Conservation (phyloP, 2,888 invertebrate species). For the Hemaris fuciformis region DNA sequence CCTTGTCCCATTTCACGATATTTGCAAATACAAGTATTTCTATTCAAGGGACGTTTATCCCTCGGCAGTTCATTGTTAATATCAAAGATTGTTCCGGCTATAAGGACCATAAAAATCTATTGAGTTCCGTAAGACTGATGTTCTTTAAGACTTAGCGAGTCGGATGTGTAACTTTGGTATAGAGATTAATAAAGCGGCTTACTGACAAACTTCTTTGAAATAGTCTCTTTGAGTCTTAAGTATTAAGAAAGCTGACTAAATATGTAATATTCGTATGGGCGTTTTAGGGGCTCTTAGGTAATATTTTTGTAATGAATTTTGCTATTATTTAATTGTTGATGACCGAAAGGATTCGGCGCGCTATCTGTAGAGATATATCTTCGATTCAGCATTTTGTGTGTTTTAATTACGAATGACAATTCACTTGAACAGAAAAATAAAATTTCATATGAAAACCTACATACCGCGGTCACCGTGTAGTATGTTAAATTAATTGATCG, state of each 20-base stretch:
- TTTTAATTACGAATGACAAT: too few species aligned
- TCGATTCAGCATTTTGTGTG: too few species aligned
- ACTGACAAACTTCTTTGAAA: not conserved
- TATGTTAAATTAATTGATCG: too few species aligned
- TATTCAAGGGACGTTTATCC: not conserved
- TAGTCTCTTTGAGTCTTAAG: not conserved
- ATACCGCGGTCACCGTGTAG: too few species aligned
- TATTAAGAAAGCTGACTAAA: not conserved
- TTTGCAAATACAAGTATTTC: not conserved
- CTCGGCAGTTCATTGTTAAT: not conserved
- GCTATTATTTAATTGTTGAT: too few species aligned
- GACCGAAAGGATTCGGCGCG: too few species aligned
- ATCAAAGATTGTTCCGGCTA: not conserved
- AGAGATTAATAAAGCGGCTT: constrained; percentile 1
- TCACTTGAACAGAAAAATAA: too few species aligned
- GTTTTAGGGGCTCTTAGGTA: too few species aligned
- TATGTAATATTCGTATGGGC: not conserved
- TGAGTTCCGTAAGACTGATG: not conserved
- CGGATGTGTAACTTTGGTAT: not conserved
- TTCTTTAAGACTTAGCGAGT: not conserved
- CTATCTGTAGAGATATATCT: too few species aligned
- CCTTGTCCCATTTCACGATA: not conserved
- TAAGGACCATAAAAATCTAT: not conserved
- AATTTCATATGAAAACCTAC: too few species aligned
- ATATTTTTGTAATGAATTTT: too few species aligned